Evolutionary conservation across 2,113 vertebrate genomes (phyloP), one percentile per base, ranked within the genome.

Genomic region (Leuciscus idus): DNA sequence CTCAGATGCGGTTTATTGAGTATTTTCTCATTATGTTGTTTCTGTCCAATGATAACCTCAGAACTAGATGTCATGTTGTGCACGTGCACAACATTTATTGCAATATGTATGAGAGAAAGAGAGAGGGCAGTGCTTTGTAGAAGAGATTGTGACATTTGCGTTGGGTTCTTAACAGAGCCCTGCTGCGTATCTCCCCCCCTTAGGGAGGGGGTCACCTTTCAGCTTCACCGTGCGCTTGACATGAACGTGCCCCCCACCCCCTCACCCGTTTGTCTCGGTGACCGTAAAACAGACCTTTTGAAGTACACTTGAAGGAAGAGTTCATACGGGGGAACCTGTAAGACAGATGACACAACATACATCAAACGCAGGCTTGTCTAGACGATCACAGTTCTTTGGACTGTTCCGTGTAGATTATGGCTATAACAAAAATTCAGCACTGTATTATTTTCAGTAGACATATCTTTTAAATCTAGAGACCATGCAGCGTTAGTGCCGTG

Each of bases 181-280:
- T 61, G 79, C 79, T 83, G 76, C 33, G 55, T 15, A 75, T 66
- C n/a, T 81, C 43, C 33, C 50, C 82, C 62, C 89, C 77, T 55
- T 3, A 85, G 89, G 87, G 77, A 87, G 76, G 30, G 81, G 81
- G 84, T 90, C 89, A 90, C 87, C 87, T 90, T 90, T 90, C 66
- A 72, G 87, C 59, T 50, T 57, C 26, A 62, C 57, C 55, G 57
- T 78, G 70, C 17, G 86, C 76, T 66, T 83, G 77, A 68, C 85
- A 81, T 83, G 64, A 72, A 85, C 72, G 39, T 48, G 52, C 48
- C 57, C 66, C 73, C 72, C 57, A 64, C 72, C 21, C 43, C 5
- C 30, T 15, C 66, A 52, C 68, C 26, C 43, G 33, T 83, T 33
- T 85, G 28, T 82, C 84, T 88, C 85, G 52, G 17, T 64, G 83